Base-by-base conservation (phyloP, 92 coral and sea anemone species). In the Porites evermanni region DNA sequence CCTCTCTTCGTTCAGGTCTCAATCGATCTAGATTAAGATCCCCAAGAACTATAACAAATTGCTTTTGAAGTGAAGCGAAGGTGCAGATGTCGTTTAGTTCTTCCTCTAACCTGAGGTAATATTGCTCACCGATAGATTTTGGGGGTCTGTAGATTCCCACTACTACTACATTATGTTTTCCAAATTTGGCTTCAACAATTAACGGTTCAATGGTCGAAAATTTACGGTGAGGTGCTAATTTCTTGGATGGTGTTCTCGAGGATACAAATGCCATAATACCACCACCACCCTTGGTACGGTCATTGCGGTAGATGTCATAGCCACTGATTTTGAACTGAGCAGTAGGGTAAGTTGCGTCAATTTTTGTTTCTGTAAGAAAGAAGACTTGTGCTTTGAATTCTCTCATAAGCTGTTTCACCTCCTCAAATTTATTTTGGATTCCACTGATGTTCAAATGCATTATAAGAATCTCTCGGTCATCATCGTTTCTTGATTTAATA, bases 221-320 rank as follows among this genome's bases (percentile, higher is more conserved):
- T 11, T 83, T 65, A 26, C 38, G 38, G 38, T 32, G 4, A 32
- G 2, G 38, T 67, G 67, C 67, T 53, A 83, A 44, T 70, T 82
- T 63, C 74, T 88, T 14, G 76, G 70, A 32, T 32, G 38, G 38
- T 32, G 4, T 32, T 32, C 38, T 32, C 38, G 4, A 3, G 4
- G 38, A 32, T 32, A 32, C 4, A 32, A 64, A 88, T 19, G 88
- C 91, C 59, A 82, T 20, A 21, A 88, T 63, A 12, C 88, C 79
- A 10, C 88, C 88, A 24, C 91, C 91, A 18, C 91, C 88, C 70
- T 88, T 88, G 11, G 67, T 69, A 29, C 91, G 66, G 71, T 88
- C 88, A 13, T 75, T 82, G 8, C 74, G 88, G 71, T 82, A 88
- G 63, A 82, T 13, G 50, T 75, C 70, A 61, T 75, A 88, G 14